Evolutionary conservation across 35 echinoderm and acorn worm species (phyloP), one percentile per base, ranked within the genome.

Genomic region (Patiria miniata): DNA sequence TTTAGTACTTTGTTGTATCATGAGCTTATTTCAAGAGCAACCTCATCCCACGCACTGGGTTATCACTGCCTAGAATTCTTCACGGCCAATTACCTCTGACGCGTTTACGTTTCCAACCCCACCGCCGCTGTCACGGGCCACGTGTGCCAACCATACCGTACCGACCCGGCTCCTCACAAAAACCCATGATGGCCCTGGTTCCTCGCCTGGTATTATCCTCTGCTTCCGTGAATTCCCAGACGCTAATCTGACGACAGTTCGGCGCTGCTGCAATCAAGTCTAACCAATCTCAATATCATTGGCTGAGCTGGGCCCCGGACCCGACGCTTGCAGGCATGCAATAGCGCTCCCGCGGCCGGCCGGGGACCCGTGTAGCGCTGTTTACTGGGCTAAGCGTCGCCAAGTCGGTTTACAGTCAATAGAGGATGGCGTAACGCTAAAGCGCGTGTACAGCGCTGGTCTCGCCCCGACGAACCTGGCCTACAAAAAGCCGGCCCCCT

Each of bases 211-310:
- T 73, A 23, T 16, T 69, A 16, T 69, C n/a, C 65, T 9, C 23
- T 30, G 23, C 30, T 23, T n/a, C n/a, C n/a, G n/a, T 23, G 34
- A 73, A 73, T 73, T 73, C 65, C 65, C 65, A 73, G 65, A 73
- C 34, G 65, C 65, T 73, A 73, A 73, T 73, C 65, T 23, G 65
- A 73, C 65, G 65, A 73, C 65, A 73, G 65, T 73, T 73, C 65
- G 65, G 65, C 65, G 65, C 65, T 73, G 29, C 34, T 73, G 65
- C 65, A 73, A 73, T 73, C 65, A 73, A 73, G 65, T 73, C 65
- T 4, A 73, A 73, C 65, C 29, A 73, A 73, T 73, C 65, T 73
- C 65, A 73, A 34, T 73, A 23, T 26, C 65, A 22, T 30, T 23
- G 26, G 65, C 34, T 26, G 14, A 10, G 34, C 65, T 73, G 65